Evolutionary conservation across 2,797 vertebrate genomes (phyloP), one percentile per base, ranked within the genome.

Genomic region (Sciurus carolinensis): DNA sequence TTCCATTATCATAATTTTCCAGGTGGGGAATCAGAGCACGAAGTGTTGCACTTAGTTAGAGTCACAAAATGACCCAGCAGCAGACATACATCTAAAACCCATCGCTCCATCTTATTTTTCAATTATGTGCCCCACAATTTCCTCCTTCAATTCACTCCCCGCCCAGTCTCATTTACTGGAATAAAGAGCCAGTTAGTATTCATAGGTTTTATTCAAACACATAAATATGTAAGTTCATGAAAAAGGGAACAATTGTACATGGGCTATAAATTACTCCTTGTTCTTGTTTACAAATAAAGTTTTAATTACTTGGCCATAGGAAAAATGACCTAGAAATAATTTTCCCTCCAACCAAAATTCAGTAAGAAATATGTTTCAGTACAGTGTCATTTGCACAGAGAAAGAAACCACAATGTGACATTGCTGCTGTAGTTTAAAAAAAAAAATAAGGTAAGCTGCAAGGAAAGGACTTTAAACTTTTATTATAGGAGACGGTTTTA

Each of bases 131-230:
- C 92, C 73, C 14, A 62, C 75, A 73, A 33, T 93, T 95, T 64
- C 50, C 42, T 90, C 87, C 50, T 88, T 77, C 80, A 72, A 3
- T 94, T 96, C 76, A 94, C 90, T 97, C 87, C 94, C 91, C 57
- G 73, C 79, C 57, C 57, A 92, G 80, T 62, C 94, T 96, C 77
- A 81, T 97, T 97, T 97, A 88, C 92, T 92, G 36, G 67, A 97
- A 92, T 98, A 97, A 97, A 98, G 81, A 97, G 90, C 47, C 93
- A 67, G 94, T 97, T 97, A 97, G 97, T 97, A 97, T 97, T 97
- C 96, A 97, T 92, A 84, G 95, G 91, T 94, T 96, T 97, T 95
- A 95, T 94, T 95, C 96, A 96, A 95, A 96, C 86, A 85, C 79
- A 97, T 97, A 96, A 97, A 97, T 97, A 97, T 97, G 91, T 81